Base-by-base conservation (phyloP, 2,888 invertebrate species). In the Helobdella robusta region DNA sequence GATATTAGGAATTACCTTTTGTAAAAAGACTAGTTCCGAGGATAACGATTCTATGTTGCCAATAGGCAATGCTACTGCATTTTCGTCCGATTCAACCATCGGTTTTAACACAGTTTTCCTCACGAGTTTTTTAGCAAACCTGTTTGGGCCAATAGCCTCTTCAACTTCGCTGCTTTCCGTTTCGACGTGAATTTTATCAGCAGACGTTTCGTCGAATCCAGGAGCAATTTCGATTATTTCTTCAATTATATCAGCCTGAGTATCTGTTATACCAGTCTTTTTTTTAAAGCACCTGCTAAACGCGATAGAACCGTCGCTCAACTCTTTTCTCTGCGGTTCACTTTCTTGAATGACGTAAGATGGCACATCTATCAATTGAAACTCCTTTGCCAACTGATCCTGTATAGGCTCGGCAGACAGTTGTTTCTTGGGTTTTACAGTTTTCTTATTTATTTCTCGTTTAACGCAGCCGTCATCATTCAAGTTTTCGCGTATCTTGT, bases 91-190 rank as follows among this genome's bases (percentile, higher is more conserved):
- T n/a, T n/a, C n/a, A n/a, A 15, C 32, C 28, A 48, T 61, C 2
- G 61, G 61, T 48, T 48, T 61, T n/a, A 61, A n/a, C 3, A 61
- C 32, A 2, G 61, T 61, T 28, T 48, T 61, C 44, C 28, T 61
- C 15, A 61, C 6, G 25, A 61, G 5, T 30, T 28, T 61, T 20
- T n/a, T n/a, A n/a, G n/a, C n/a, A n/a, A n/a, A n/a, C n/a, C n/a
- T n/a, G n/a, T n/a, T n/a, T n/a, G 15, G 30, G 15, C 11, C 6
- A 20, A 48, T 6, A 6, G 28, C 11, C 32, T 61, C 61, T 28
- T 48, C 15, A 34, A 25, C 46, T 34, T 62, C 62, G 30, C 46
- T 62, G 34, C 30, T 50, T 5, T n/a, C 20, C 20, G 46, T 46
- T 2, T 28, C 32, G 2, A 62, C 34, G 2, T 25, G 32, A 30